A percentile compares a stretch with the other conserved stretches of the same genome.
Evolutionary conservation across 2,888 invertebrate genomes (phyloP).

Genomic region (Drosophila flavopinicola): DNA sequence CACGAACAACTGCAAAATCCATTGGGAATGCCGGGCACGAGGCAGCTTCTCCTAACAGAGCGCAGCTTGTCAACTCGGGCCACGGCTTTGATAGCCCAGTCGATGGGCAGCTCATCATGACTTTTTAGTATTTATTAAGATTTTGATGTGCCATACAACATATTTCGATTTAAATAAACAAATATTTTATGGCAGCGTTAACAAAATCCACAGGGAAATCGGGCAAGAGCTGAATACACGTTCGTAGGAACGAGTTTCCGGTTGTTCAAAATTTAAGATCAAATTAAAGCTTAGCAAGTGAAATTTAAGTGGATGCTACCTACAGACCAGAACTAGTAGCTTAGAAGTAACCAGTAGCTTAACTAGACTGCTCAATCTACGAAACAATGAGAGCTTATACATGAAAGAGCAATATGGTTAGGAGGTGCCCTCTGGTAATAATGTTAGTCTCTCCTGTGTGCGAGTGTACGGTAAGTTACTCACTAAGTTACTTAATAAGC

Average conservation of each 20-base stretch:
- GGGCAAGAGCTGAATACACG: not conserved
- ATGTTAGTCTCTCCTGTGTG: not conserved
- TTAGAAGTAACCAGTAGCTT: no score
- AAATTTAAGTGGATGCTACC: no score
- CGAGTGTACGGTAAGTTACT: not conserved
- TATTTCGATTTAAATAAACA: conserved; percentile 44
- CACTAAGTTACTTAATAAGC: no score
- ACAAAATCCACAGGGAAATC: conserved; percentile 17
- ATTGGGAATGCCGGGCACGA: conserved; percentile 67
- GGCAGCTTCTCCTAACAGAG: conserved; percentile 84
- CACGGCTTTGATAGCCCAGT: conserved; percentile 51
- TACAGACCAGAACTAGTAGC: not conserved
- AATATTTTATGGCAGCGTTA: conserved; percentile 45
- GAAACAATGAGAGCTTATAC: not conserved
- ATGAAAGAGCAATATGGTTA: no score
- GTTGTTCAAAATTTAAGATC: not conserved
- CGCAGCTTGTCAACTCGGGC: conserved; percentile 81
- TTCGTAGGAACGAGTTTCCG: not conserved
- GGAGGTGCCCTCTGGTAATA: no score
- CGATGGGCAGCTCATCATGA: conserved; percentile 61
- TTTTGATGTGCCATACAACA: conserved; percentile 53
- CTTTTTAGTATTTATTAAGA: conserved; percentile 70
- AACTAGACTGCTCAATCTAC: not conserved
- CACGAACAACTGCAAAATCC: conserved; percentile 71
- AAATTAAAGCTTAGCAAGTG: no score